phyloP scores from a whole-genome alignment of 2,113 vertebrate species.

The Podarcis raffonei region DNA sequence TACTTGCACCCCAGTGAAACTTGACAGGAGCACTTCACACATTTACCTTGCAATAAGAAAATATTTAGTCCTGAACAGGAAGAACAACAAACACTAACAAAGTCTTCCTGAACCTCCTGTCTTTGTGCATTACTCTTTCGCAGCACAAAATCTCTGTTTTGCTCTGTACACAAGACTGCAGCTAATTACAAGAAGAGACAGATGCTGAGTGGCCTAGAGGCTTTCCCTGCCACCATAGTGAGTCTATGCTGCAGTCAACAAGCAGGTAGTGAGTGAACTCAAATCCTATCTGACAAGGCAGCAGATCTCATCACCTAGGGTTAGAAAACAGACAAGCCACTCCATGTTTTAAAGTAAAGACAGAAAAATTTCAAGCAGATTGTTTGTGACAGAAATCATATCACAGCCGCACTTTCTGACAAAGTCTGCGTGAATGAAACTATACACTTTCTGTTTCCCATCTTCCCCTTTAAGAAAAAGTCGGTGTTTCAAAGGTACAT shows the following conservation, averaged over 20 bases:
- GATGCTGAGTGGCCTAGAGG: constrained; percentile 80
- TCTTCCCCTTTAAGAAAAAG: constrained; percentile 78
- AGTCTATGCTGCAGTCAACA: constrained; percentile 74
- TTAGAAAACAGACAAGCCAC: constrained; percentile 81
- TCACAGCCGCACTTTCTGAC: constrained; percentile 81
- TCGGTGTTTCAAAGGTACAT: constrained; percentile 74
- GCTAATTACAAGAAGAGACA: constrained; percentile 88
- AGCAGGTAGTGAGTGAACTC: constrained; percentile 81
- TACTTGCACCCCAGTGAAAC: neutral
- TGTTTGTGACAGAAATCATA: constrained; percentile 96
- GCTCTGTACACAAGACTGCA: constrained; percentile 76
- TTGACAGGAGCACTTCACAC: neutral
- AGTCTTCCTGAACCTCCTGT: constrained; percentile 78
- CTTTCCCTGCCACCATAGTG: constrained; percentile 75
- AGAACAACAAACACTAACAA: constrained; percentile 57
- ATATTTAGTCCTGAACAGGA: constrained; percentile 51
- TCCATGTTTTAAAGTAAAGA: constrained; percentile 84
- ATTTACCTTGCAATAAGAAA: constrained; percentile 23
- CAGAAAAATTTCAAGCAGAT: constrained; percentile 91
- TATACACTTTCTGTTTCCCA: constrained; percentile 90
- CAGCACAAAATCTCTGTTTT: constrained; percentile 68
- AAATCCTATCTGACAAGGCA: constrained; percentile 89
- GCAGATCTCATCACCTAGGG: constrained; percentile 84
- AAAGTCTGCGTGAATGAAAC: constrained; percentile 82
- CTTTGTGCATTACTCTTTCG: constrained; percentile 74